Base-by-base conservation (phyloP, 2,113 vertebrate genomes). In the Tupaia chinensis region DNA sequence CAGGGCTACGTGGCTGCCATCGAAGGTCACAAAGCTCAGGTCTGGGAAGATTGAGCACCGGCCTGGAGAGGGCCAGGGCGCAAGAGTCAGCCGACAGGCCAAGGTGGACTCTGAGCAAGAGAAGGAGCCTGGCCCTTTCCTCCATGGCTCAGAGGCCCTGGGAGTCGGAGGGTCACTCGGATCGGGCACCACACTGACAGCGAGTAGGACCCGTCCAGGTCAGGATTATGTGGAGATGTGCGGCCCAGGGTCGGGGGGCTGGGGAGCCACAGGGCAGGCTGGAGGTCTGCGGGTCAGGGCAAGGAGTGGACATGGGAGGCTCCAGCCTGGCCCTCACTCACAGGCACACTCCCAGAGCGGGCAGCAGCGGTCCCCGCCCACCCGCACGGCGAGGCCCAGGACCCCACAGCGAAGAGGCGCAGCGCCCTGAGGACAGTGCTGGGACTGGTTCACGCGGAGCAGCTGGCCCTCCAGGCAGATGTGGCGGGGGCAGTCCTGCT, bases 331-430 rank as follows among this genome's bases (percentile, higher is more conserved):
- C 20, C 29, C 9, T 2, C 9, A 98, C 99, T 99, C 98, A 99
- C 99, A 99, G 98, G 99, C 99, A 96, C 99, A 99, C 95, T 99
- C 99, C 99, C 99, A 99, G 97, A 99, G 96, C 1, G 99, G 99
- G 88, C 99, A 99, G 98, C 99, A 99, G 95, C 98, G 99, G 98
- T 99, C 99, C 86, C 99, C 99, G 29, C 99, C 99, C 69, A 98
- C 98, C 95, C 99, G 98, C 60, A 99, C 83, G 0, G 99, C 99
- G 3, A 99, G 99, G 95, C 99, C 99, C 72, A 99, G 98, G 96
- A 99, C 98, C 93, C 99, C 99, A 84, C 99, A 99, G 98, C 98
- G 99, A 9, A 99, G 99, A 15, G 98, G 99, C 0, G 97, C 97
- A 0, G 99, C 89, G 44, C 98, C 98, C 89, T 99, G 99, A 0